Conservation (phyloP, 2,888 invertebrate genomes). For the Tetragnatha montana region DNA sequence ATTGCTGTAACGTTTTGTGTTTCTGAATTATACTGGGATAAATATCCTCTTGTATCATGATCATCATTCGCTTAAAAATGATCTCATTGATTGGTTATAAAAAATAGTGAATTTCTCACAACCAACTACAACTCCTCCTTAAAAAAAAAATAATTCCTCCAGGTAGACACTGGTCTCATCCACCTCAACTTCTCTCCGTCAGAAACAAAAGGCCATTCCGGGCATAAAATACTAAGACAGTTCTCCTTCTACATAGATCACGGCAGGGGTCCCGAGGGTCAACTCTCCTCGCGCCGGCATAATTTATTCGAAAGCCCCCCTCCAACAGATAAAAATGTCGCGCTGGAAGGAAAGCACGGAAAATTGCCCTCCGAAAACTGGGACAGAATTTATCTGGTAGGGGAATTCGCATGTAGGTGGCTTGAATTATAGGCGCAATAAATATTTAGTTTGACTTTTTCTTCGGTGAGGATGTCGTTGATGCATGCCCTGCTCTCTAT, state of each 20-base stretch:
- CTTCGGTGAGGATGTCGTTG: conserved; percentile 1
- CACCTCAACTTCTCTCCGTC: not conserved
- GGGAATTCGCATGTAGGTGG: conserved; percentile 32
- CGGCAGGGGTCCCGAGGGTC: conserved; percentile 38
- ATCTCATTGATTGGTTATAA: no score
- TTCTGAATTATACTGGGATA: no score
- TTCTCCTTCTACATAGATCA: not conserved
- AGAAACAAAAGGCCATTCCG: not conserved
- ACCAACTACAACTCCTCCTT: no score
- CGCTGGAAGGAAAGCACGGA: not conserved
- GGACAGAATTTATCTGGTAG: conserved; percentile 46
- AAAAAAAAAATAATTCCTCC: no score
- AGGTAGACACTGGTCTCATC: no score
- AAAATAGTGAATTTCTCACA: no score
- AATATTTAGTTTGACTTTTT: conserved; percentile 52
- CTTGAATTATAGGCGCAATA: conserved; percentile 53
- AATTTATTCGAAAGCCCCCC: conserved; percentile 55
- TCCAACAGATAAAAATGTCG: conserved; percentile 63
- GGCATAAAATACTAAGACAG: not conserved
- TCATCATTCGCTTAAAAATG: no score
- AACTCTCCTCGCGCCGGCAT: conserved; percentile 36
- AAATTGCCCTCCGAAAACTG: conserved; percentile 21
- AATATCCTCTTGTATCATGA: no score
- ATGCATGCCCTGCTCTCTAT: not conserved
- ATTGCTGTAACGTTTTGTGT: no score